Percentiles rank a stretch among this genome's conserved stretches.
These are phyloP conservation scores for Poecile montanus DNA, from an alignment of 2,797 vertebrate genomes.

Conservation along the genomic window DNA sequence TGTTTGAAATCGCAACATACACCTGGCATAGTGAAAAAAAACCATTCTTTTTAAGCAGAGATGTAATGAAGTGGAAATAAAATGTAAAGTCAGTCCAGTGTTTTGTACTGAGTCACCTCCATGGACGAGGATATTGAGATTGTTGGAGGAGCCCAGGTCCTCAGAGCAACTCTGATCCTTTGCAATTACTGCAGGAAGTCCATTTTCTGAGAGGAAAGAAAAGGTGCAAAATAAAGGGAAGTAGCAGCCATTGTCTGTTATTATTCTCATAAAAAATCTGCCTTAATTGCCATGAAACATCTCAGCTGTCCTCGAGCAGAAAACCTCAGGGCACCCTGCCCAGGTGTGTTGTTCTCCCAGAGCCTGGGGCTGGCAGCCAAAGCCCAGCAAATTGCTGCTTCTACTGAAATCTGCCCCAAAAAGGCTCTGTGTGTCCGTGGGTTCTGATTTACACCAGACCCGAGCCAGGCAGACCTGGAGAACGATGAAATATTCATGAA, in stretches of 20 bases:
- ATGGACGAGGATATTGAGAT: background rate
- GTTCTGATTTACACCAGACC: rapidly evolving
- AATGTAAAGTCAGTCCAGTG: background rate
- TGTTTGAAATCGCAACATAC: background rate
- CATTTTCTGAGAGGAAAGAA: background rate
- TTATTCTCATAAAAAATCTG: rapidly evolving
- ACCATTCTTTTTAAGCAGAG: background rate
- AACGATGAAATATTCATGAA: background rate
- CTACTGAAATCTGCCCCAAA: rapidly evolving
- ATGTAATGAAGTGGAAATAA: background rate
- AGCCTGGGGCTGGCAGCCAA: background rate
- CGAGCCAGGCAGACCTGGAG: background rate
- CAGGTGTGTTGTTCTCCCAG: rapidly evolving
- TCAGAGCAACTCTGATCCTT: background rate
- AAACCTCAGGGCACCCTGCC: rapidly evolving
- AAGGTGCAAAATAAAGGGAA: background rate
- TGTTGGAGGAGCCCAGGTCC: background rate
- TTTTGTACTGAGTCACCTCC: background rate
- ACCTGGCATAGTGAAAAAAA: background rate
- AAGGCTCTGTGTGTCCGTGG: too few relatives aligned
- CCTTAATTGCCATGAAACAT: background rate
- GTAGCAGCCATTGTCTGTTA: background rate
- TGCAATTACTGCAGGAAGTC: background rate
- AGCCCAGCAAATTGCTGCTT: too few relatives aligned
- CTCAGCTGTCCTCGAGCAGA: background rate